phyloP scores from a whole-genome alignment of 2,797 vertebrate genomes.

The Enteromius afrohamiltoni region DNA sequence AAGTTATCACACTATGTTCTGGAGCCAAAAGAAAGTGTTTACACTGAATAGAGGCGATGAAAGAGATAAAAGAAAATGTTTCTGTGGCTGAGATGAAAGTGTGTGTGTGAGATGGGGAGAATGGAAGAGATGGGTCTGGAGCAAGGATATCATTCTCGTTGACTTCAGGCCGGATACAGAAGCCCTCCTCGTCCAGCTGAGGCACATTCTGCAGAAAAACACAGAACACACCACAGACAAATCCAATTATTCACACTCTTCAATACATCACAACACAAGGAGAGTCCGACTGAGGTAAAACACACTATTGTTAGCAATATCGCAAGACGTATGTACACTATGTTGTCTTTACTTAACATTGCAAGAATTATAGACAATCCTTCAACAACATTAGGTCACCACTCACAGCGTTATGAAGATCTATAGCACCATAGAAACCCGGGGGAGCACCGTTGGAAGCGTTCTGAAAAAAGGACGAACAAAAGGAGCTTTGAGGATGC shows the following conservation, averaged over 20 bases:
- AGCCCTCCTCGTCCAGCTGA: conserved; percentile 94
- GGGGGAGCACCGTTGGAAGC: conserved; percentile 72
- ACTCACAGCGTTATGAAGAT: conserved; percentile 76
- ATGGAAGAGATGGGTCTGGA: not conserved
- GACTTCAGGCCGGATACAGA: conserved; percentile 92
- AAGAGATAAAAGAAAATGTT: conserved; percentile 17
- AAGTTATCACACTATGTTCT: conserved; percentile 30
- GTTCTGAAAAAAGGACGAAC: conserved; percentile 68
- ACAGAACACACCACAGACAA: conserved; percentile 34
- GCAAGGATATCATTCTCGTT: conserved; percentile 94
- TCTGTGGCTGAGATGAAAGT: conserved; percentile 26
- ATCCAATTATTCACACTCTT: conserved; percentile 19
- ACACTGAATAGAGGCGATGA: conserved; percentile 10
- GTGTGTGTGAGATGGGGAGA: not conserved
- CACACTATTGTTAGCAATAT: conserved; percentile 29
- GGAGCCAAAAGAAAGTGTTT: conserved; percentile 29
- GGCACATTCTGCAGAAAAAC: conserved; percentile 85
- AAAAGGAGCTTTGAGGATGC: conserved; percentile 48
- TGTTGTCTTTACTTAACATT: conserved; percentile 43
- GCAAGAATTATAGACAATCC: conserved; percentile 45
- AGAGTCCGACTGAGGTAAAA: conserved; percentile 34
- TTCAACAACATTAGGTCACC: conserved; percentile 50
- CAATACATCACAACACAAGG: conserved; percentile 29
- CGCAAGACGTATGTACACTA: conserved; percentile 16
- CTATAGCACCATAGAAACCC: conserved; percentile 74